These are phyloP conservation scores for Ianthella basta DNA, from an alignment of 37 sponge, comb jelly and placozoan species.

Conservation along the genomic window DNA sequence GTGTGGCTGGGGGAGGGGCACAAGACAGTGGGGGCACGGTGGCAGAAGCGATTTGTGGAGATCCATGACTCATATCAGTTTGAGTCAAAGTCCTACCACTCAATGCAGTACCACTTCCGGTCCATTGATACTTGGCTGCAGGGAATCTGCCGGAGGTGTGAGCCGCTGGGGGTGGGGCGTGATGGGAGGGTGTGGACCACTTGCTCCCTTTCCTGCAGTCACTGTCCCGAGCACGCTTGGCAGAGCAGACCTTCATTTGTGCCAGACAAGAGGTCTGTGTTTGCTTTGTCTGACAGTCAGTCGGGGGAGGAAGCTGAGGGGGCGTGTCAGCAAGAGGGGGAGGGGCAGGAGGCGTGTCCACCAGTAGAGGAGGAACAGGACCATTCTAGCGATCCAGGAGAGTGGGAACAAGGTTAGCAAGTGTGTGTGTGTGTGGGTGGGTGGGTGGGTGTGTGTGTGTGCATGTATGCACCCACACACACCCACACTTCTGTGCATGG, in stretches of 20 bases:
- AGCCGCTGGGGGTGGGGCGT: background rate
- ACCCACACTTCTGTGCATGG: too few species aligned
- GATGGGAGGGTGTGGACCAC: background rate
- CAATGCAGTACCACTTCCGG: conserved; percentile 81
- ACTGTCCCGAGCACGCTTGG: conserved; percentile 74
- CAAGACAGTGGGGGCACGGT: conserved; percentile 80
- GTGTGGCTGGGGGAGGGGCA: conserved; percentile 85
- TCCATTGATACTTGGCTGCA: conserved; percentile 88
- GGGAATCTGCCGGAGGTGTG: conserved; percentile 72
- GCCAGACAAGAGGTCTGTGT: conserved; percentile 63
- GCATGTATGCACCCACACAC: too few species aligned
- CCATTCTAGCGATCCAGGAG: background rate
- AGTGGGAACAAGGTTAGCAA: background rate
- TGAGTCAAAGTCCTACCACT: conserved; percentile 76
- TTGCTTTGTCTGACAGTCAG: conserved; percentile 34
- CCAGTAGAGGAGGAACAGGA: background rate
- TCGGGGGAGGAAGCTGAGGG: conserved; percentile 14
- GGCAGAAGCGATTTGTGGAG: conserved; percentile 79
- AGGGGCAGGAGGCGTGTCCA: background rate
- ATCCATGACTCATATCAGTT: conserved; percentile 79
- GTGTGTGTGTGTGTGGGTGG: too few species aligned
- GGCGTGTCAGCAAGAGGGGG: conserved; percentile 10
- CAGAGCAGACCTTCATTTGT: background rate
- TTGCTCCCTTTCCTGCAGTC: conserved; percentile 20
- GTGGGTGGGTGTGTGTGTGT: too few species aligned